Base-by-base conservation (phyloP, 2,888 invertebrate genomes). In the Leucoma salicis region DNA sequence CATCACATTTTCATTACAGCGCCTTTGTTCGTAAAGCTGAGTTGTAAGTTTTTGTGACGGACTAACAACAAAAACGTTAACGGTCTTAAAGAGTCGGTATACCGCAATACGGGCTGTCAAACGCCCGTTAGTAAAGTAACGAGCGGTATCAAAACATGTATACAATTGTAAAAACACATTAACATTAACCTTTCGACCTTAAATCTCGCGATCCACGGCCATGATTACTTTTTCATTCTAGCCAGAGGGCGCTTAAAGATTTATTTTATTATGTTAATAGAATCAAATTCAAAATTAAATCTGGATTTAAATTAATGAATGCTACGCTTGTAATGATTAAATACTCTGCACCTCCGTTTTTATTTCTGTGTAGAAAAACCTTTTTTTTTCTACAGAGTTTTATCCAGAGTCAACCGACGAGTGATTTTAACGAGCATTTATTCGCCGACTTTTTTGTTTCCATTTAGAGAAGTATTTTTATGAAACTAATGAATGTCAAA, bases 371-470 rank as follows among this genome's bases (percentile, higher is more conserved):
- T 63, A 60, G 70, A 78, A 74, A 71, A 60, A 55, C 63, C 64
- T 69, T 76, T n/a, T n/a, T n/a, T n/a, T n/a, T n/a, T n/a, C n/a
- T n/a, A n/a, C n/a, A 71, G 82, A 78, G 72, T 79, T 83, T 79
- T 78, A 76, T 81, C 74, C 72, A 61, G 72, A 72, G 63, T 74
- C 74, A 76, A 77, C 69, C 53, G 73, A 61, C 74, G 75, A 79
- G 76, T 77, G 77, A 81, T 81, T 86, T 82, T 85, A 85, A 85
- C 80, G 78, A 86, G 82, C 71, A 75, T 81, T 82, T 78, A 78
- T 82, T 76, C 67, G 66, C 66, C 46, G 61, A 64, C 57, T 74
- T 79, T 51, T 77, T 74, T 72, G 69, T 69, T 66, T 56, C 46
- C 46, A 66, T 67, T 63, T 61, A 64, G 59, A 58, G 62, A 65